Evolutionary conservation across 1,140 invertebrate species (phyloP), one percentile per base, ranked within the genome.

Genomic region (Lasioglossum baleicum): DNA sequence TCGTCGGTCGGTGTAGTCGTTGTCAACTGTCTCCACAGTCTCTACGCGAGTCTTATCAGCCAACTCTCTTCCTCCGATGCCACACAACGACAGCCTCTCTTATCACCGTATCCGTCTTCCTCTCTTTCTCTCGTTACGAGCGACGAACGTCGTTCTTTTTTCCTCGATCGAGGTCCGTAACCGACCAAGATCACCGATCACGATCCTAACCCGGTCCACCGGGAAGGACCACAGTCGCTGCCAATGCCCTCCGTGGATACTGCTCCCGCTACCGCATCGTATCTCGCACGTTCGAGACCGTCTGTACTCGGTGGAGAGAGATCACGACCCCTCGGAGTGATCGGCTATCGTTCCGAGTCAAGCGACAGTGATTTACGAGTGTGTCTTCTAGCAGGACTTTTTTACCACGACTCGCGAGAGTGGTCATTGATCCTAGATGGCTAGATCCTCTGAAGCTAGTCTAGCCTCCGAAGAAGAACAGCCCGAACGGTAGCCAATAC

Each of bases 61-160:
- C 26, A 48, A 15, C 3, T 10, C 10, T 77, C 63, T 86, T 83
- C 53, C 65, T 85, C 73, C 22, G 20, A 48, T 13, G 44, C 7
- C 7, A 44, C 42, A 31, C 22, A 17, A 74, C 17, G 48, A 7
- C 10, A 76, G 35, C 35, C 35, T 35, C 35, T 3, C 35, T 35
- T 35, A 35, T 35, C 35, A 11, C 8, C 1, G 26, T n/a, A n/a
- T 26, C 26, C 26, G 0, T 8, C 44, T 48, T 1, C 44, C 44
- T 17, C n/a, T 66, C 31, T 66, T 22, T 51, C 85, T 86, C 80
- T 86, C 80, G 4, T 60, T 60, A 70, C 31, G 11, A n/a, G 74
- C 20, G 35, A 35, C 35, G 35, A 35, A 35, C 35, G 35, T 35
- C 35, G 35, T 35, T 35, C 35, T 3, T 35, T 35, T 35, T 35